Base-by-base conservation (phyloP, 1,140 invertebrate species). In the Zophobas atratus region DNA sequence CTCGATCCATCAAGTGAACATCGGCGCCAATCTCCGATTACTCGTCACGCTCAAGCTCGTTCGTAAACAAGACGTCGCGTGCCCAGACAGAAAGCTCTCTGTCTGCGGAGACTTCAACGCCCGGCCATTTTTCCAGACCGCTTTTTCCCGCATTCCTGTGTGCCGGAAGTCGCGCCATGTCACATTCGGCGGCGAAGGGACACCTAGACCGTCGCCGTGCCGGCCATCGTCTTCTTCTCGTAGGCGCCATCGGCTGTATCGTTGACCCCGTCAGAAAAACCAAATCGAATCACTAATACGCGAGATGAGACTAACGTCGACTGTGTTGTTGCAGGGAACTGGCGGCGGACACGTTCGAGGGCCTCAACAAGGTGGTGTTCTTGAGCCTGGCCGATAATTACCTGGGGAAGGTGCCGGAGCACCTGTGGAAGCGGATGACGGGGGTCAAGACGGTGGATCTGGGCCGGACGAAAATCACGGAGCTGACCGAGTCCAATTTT, bases 341-440 rank as follows among this genome's bases (percentile, higher is more conserved):
- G 49, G 91, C 92, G 75, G 91, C 92, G 73, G 89, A 91, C 75
- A 90, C 92, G 63, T 95, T 95, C 83, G 88, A 89, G 41, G 93
- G 93, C 63, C 86, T 95, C 83, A 89, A 91, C 75, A 88, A 91
- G 81, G 90, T 93, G 67, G 91, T 91, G 77, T 93, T 90, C 86
- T 89, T 95, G 77, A 93, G 93, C 81, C 86, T 95, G 70, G 90
- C 92, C 0, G 93, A 95, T 85, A 95, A 95, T 84, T 88, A 89
- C 56, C 86, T 95, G 33, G 88, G 89, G 2, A 88, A 90, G 77
- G 90, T 95, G 86, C 94, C 94, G 6, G 88, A 90, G 36, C 89
- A 93, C 75, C 89, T 93, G 39, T 88, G 95, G 8, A 89, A 90
- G 49, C 92, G 93, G 84, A 89, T 95, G 85, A 92, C 93, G 0